These are phyloP conservation scores for Drosophila pegasa DNA, from an alignment of 2,888 invertebrate genomes.

Conservation along the genomic window DNA sequence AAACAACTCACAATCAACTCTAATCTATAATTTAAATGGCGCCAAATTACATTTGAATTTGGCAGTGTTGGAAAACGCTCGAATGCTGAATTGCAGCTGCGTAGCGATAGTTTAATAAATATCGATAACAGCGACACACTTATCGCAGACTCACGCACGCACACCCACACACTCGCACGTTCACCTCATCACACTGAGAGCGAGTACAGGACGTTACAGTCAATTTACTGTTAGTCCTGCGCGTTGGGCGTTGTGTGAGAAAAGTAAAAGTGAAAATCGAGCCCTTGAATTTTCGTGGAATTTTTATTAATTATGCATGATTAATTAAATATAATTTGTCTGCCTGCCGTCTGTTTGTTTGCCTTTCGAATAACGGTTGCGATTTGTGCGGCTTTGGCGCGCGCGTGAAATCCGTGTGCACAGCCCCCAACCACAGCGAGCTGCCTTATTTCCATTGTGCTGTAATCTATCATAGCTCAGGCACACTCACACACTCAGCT, in stretches of 20 bases:
- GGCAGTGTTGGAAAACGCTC: neutral
- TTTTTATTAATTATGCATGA: slow-evolving; percentile 70
- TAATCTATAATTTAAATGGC: neutral
- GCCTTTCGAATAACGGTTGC: slow-evolving; percentile 32
- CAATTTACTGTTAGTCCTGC: slow-evolving; percentile 62
- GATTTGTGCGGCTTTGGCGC: slow-evolving; percentile 5
- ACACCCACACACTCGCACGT: slow-evolving; percentile 11
- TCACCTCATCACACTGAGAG: slow-evolving; percentile 7
- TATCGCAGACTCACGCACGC: slow-evolving; percentile 15
- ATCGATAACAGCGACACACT: slow-evolving; percentile 13
- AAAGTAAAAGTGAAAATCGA: slow-evolving; percentile 76
- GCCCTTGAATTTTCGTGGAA: slow-evolving; percentile 64
- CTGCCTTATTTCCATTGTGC: slow-evolving; percentile 45
- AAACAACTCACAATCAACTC: slow-evolving; percentile 43
- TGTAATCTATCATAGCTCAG: slow-evolving; percentile 64
- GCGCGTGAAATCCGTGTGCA: slow-evolving; percentile 11
- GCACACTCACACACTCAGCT: slow-evolving; percentile 15
- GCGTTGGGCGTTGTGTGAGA: slow-evolving; percentile 52
- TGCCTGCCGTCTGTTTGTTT: slow-evolving; percentile 32
- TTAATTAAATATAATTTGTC: slow-evolving; percentile 34
- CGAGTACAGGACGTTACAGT: slow-evolving; percentile 38
- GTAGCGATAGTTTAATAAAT: slow-evolving; percentile 17
- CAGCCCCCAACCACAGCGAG: neutral
- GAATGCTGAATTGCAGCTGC: neutral
- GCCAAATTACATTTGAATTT: neutral